Evolutionary conservation across 2,888 invertebrate genomes (phyloP).

Genomic region (Latheticus oryzae): DNA sequence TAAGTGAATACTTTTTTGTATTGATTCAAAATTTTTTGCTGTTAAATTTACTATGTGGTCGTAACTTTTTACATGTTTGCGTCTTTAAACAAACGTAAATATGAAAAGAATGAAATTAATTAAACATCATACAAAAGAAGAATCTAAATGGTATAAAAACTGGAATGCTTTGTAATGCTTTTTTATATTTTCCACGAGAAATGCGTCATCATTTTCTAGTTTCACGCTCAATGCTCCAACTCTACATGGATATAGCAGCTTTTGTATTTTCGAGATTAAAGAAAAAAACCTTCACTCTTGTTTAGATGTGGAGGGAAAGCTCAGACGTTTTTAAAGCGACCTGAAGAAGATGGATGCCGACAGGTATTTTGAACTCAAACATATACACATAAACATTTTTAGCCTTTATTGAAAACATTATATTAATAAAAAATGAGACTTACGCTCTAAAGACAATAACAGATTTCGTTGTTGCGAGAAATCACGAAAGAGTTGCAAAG

Average conservation of each 20-base stretch:
- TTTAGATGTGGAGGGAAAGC: constrained; percentile 5
- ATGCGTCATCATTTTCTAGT: constrained; percentile 23
- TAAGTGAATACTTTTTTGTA: constrained; percentile 8
- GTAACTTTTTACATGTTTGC: constrained; percentile 1
- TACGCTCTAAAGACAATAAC: too few relatives aligned
- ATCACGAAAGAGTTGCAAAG: not conserved
- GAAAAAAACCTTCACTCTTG: constrained; percentile 19
- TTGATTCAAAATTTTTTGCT: constrained; percentile 3
- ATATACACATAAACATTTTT: constrained; percentile 8
- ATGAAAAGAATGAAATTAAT: constrained; percentile 4
- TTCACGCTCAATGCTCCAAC: constrained; percentile 18
- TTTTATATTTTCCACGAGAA: constrained; percentile 26
- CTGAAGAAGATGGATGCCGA: constrained; percentile 3
- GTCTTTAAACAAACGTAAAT: not conserved
- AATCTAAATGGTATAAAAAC: constrained; percentile 10
- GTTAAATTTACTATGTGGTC: not conserved
- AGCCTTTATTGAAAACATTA: constrained; percentile 3
- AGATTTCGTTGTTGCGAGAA: not conserved
- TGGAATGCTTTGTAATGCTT: constrained; percentile 12
- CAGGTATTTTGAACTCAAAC: constrained; percentile 7
- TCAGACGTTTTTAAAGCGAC: too few relatives aligned
- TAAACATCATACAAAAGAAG: constrained; percentile 5
- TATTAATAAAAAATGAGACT: too few relatives aligned
- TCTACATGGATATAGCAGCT: constrained; percentile 13
- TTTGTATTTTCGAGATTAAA: constrained; percentile 21